These are phyloP conservation scores for Alexandromys fortis DNA, from an alignment of 2,113 vertebrate genomes.

Conservation along the genomic window DNA sequence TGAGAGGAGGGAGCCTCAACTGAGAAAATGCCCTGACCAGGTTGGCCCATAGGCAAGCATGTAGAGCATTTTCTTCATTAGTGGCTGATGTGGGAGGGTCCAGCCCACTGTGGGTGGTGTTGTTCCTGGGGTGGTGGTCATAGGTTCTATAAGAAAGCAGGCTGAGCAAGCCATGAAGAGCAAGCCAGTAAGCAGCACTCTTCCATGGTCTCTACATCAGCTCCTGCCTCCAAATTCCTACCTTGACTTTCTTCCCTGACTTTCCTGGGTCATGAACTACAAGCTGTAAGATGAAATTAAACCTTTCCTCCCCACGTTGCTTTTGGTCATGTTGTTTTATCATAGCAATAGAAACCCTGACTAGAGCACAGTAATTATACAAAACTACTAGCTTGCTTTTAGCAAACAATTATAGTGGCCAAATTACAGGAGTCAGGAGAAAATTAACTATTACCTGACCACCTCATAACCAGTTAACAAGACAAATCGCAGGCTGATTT, in stretches of 20 bases:
- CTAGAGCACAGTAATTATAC: neutral
- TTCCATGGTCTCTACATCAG: neutral
- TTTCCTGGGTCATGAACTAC: neutral
- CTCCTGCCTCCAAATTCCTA: neutral
- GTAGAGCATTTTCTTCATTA: neutral
- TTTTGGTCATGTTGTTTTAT: neutral
- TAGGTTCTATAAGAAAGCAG: neutral
- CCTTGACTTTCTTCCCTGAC: neutral
- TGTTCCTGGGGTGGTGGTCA: neutral
- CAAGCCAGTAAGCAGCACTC: neutral
- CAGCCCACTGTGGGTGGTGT: neutral
- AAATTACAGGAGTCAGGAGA: neutral
- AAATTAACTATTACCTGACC: neutral
- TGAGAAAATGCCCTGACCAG: neutral
- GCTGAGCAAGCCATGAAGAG: neutral
- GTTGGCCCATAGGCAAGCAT: neutral
- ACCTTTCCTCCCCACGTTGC: neutral
- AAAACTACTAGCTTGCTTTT: conserved; percentile 32
- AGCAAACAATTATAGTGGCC: neutral
- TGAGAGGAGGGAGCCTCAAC: neutral
- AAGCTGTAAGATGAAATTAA: neutral
- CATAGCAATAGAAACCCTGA: neutral
- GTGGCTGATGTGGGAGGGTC: neutral
- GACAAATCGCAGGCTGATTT: neutral
- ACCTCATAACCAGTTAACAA: conserved; percentile 28